Base-by-base conservation (phyloP, 2,888 invertebrate genomes). In the Electrophaes corylata region DNA sequence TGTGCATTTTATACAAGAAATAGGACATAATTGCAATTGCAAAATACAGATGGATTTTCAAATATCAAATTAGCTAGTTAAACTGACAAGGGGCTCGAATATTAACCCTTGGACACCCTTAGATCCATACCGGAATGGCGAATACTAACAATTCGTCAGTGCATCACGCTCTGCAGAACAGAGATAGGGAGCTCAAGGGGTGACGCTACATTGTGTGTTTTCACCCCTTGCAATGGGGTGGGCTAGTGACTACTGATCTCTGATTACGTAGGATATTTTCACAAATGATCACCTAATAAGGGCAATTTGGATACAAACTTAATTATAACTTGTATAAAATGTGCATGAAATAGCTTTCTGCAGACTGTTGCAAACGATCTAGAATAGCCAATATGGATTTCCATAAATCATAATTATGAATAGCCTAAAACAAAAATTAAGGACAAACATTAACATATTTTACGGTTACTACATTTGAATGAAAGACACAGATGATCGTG, bases 151-250 rank as follows among this genome's bases (percentile, higher is more conserved):
- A 12, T 43, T 23, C 14, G 11, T 45, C 10, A 31, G 14, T 46
- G 35, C 37, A 35, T 1, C 20, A 8, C 19, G 12, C 35, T 35
- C 20, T 46, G 46, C 33, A n/a, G n/a, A 19, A 12, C 20, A 4
- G 46, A 35, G 12, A 33, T 33, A 33, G 16, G 33, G 18, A 20
- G 12, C 6, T 16, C 33, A 3, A 33, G 20, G 33, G 19, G 12
- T 8, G 1, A 19, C 14, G 4, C 33, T 33, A 20, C 46, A 46
- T 31, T 45, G 45, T 45, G 1, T 33, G 33, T 12, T n/a, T 23
- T 18, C 41, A 20, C 31, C 46, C 46, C 46, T n/a, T 19, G 33
- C 35, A 16, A 20, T n/a, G 4, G 23, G 43, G 40, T 40, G n/a
- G 19, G 16, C 31, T 12, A 11, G 19, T 19, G 46, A 35, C 20